A percentile compares a stretch with the other conserved stretches of the same genome.
Conservation (phyloP, 2,113 vertebrate species). For the Glaucomys volans region DNA sequence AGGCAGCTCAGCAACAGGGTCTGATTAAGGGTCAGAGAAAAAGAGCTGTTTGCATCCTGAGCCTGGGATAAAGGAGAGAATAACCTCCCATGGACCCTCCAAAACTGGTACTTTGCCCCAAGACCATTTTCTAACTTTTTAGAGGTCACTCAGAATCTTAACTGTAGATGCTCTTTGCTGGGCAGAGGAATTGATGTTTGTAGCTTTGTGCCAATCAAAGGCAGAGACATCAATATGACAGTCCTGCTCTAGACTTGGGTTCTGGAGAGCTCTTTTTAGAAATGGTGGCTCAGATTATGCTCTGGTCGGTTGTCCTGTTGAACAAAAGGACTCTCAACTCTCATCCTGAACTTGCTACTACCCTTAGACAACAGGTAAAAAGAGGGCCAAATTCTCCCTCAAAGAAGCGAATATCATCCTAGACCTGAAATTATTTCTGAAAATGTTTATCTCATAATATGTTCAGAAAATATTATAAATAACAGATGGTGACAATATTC, state of each 20-base stretch:
- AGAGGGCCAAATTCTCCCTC: not conserved
- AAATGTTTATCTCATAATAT: not conserved
- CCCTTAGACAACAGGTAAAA: not conserved
- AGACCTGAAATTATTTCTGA: slow-evolving; percentile 28
- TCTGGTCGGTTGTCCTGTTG: not conserved
- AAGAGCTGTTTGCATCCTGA: not conserved
- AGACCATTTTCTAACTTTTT: not conserved
- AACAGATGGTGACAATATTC: not conserved
- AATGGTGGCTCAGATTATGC: not conserved
- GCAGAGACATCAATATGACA: not conserved
- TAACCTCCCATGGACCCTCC: not conserved
- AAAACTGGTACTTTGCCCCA: not conserved
- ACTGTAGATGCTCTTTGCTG: not conserved
- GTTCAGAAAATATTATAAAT: slow-evolving; percentile 34
- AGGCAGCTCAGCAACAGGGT: not conserved
- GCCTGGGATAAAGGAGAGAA: not conserved
- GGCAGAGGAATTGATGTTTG: not conserved
- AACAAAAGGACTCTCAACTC: not conserved
- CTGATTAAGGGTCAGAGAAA: not conserved
- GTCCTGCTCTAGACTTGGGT: not conserved
- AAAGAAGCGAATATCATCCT: not conserved
- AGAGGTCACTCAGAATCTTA: not conserved
- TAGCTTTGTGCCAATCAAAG: not conserved
- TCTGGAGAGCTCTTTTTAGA: not conserved
- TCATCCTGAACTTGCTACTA: not conserved